Percentiles rank a stretch among this genome's conserved stretches.
Conservation (phyloP, 2,888 invertebrate genomes). For the Drosophila buzzatii region DNA sequence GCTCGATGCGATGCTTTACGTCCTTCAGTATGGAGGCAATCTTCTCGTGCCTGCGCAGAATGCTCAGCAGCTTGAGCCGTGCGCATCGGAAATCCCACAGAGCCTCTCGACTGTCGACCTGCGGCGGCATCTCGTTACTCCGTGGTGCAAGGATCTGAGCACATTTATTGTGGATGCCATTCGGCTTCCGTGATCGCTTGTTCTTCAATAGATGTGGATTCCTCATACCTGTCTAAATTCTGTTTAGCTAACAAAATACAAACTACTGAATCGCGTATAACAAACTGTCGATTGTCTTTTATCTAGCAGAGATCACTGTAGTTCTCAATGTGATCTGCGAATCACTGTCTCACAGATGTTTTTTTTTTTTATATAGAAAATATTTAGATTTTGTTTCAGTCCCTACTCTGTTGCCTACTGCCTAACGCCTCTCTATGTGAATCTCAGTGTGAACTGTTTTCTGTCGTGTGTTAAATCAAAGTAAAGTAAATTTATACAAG, state of each 20-base stretch:
- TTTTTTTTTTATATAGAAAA: neutral
- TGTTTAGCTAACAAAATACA: neutral
- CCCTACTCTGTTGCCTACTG: slow-evolving; percentile 9
- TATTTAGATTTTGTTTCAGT: slow-evolving; percentile 1
- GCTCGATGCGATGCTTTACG: slow-evolving; percentile 15
- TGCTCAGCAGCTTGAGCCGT: slow-evolving; percentile 9
- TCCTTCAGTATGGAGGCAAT: slow-evolving; percentile 8
- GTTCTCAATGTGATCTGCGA: neutral
- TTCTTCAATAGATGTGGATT: neutral
- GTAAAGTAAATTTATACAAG: too few relatives aligned
- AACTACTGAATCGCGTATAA: neutral
- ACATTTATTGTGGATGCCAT: neutral
- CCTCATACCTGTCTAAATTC: neutral
- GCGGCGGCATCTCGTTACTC: neutral
- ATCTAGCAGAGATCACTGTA: neutral
- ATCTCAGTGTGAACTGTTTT: too few relatives aligned
- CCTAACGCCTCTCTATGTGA: slow-evolving; percentile 1
- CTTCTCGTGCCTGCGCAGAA: slow-evolving; percentile 13
- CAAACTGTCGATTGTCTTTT: neutral
- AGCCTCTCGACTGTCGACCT: neutral
- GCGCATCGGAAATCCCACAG: slow-evolving; percentile 9
- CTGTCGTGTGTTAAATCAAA: neutral
- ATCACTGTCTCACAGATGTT: neutral
- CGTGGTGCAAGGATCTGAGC: neutral
- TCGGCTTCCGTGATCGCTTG: neutral